Conservation (phyloP, 37 sponge, comb jelly and placozoan species). For the Eunapius fragilis region DNA sequence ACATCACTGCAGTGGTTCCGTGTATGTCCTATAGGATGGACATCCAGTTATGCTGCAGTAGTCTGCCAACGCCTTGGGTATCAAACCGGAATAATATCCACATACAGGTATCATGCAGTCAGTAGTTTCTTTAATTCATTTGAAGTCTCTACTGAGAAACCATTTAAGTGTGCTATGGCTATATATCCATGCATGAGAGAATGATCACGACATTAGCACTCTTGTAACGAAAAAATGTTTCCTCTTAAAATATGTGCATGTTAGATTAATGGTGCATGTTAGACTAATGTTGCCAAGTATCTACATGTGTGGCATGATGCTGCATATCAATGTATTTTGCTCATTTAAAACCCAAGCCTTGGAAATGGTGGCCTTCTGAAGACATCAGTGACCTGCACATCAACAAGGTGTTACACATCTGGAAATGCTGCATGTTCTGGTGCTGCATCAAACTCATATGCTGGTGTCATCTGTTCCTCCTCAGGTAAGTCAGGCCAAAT, state of each 20-base stretch:
- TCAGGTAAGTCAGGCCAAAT: not conserved
- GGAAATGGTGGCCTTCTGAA: not conserved
- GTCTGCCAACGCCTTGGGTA: slow-evolving; percentile 28
- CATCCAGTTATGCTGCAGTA: not conserved
- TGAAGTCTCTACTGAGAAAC: not conserved
- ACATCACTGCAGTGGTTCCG: not conserved
- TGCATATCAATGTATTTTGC: not conserved
- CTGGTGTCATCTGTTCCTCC: not conserved
- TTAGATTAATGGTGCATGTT: no score
- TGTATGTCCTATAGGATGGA: slow-evolving; percentile 12
- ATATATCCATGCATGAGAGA: no score
- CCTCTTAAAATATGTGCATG: no score
- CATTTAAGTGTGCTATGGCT: no score
- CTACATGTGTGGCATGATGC: no score
- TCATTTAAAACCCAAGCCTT: not conserved
- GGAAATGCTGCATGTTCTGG: not conserved
- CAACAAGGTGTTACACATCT: not conserved
- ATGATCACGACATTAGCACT: no score
- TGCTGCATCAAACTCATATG: not conserved
- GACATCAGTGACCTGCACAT: not conserved
- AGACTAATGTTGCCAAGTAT: no score
- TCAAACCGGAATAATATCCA: not conserved
- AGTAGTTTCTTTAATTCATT: no score
- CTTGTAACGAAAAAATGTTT: no score
- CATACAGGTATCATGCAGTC: slow-evolving; percentile 2